These are phyloP conservation scores for Clangula hyemalis DNA, from an alignment of 2,797 vertebrate species.

Conservation along the genomic window DNA sequence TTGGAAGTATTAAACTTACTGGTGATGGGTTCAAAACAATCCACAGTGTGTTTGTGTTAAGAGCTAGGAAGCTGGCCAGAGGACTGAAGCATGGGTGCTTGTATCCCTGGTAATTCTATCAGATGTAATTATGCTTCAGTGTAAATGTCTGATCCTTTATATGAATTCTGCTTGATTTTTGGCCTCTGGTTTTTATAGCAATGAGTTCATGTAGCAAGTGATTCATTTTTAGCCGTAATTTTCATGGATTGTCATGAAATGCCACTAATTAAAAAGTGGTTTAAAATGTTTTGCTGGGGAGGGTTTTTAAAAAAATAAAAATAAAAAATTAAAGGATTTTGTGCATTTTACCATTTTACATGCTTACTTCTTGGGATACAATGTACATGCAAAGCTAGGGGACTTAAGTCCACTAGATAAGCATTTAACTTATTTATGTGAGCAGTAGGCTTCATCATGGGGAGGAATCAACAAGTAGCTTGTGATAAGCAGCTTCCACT, in stretches of 20 bases:
- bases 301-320: background rate
- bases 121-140: background rate
- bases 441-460: background rate
- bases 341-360: background rate
- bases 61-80: background rate
- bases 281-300: background rate
- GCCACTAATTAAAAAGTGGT: background rate
- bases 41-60: background rate
- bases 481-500: background rate
- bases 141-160: background rate
- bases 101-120: background rate
- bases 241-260: background rate
- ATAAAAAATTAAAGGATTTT: background rate
- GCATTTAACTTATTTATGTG: background rate
- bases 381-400: background rate
- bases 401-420: background rate
- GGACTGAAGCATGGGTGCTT: background rate
- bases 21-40: background rate
- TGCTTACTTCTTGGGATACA: background rate
- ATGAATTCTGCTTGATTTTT: background rate
- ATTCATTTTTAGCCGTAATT: background rate
- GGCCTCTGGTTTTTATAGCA: background rate
- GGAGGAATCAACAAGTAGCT: background rate
- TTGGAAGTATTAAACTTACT: background rate
- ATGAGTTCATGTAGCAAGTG: background rate